Conservation (phyloP, 2,113 vertebrate genomes). For the Ceuthmochares aereus region DNA sequence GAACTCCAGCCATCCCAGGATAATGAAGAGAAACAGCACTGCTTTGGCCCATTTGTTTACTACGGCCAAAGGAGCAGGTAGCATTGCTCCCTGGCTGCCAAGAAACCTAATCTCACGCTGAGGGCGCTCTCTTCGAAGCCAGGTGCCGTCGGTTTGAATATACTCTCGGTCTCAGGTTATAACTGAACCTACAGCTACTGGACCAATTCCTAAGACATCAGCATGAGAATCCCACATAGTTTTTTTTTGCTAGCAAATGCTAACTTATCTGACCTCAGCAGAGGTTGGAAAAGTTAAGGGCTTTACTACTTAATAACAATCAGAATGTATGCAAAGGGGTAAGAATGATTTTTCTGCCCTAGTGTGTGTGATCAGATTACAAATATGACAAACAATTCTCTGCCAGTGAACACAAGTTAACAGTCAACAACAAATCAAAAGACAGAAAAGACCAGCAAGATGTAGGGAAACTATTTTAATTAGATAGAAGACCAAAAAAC, state of each 20-base stretch:
- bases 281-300: not conserved
- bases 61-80: not conserved
- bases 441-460: not conserved
- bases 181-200: not conserved
- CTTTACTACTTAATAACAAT: not conserved
- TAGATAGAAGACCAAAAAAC: not conserved
- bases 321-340: slow-evolving; percentile 16
- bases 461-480: not conserved
- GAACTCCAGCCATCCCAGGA: not conserved
- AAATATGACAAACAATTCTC: slow-evolving; percentile 22
- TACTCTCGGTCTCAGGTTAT: not conserved
- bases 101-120: rapidly evolving
- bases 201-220: not conserved
- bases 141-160: rapidly evolving
- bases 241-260: not conserved
- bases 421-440: not conserved
- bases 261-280: not conserved
- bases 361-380: slow-evolving; percentile 26
- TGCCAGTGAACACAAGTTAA: slow-evolving; percentile 42
- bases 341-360: slow-evolving; percentile 49
- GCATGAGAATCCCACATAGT: not conserved
- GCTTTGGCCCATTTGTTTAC: not conserved
- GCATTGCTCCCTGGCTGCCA: rapidly evolving
- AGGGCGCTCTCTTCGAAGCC: not conserved
- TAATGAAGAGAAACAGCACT: rapidly evolving